Conservation (phyloP, 2,888 invertebrate genomes). For the Polymixis flavicincta region DNA sequence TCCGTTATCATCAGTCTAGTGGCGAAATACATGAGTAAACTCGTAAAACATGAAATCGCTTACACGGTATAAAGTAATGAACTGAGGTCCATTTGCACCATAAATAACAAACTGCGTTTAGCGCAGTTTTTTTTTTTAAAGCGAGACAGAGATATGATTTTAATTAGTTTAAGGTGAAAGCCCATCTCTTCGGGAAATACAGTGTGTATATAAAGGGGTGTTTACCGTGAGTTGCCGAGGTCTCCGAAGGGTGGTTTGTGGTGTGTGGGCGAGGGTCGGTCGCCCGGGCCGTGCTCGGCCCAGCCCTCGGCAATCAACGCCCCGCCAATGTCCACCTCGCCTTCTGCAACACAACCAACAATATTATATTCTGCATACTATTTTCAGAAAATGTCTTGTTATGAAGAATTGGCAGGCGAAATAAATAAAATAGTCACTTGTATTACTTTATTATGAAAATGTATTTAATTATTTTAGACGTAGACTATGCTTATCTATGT, state of each 20-base stretch:
- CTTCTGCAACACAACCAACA: constrained; percentile 71
- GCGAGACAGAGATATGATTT: too few relatives aligned
- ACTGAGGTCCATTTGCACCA: too few relatives aligned
- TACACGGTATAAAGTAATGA: too few relatives aligned
- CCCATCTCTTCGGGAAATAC: too few relatives aligned
- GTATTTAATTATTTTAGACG: too few relatives aligned
- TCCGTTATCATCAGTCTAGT: too few relatives aligned
- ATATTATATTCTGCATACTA: not conserved
- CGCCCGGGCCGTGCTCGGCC: constrained; percentile 84
- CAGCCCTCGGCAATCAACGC: constrained; percentile 91
- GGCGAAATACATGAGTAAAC: too few relatives aligned
- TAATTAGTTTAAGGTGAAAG: too few relatives aligned
- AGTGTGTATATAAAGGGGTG: not conserved
- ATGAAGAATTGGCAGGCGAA: not conserved
- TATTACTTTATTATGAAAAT: not conserved
- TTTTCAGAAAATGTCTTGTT: not conserved
- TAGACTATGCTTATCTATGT: too few relatives aligned
- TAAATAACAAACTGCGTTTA: too few relatives aligned
- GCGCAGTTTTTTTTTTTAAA: too few relatives aligned
- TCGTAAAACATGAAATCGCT: too few relatives aligned
- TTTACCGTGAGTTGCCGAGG: constrained; percentile 79
- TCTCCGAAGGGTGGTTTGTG: constrained; percentile 83
- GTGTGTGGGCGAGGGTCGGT: constrained; percentile 70
- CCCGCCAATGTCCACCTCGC: constrained; percentile 91
- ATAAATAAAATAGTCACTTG: not conserved